Percentiles rank a stretch among this genome's conserved stretches.
Conservation (phyloP, 2,797 vertebrate species). For the Oreonectes daqikongensis region DNA sequence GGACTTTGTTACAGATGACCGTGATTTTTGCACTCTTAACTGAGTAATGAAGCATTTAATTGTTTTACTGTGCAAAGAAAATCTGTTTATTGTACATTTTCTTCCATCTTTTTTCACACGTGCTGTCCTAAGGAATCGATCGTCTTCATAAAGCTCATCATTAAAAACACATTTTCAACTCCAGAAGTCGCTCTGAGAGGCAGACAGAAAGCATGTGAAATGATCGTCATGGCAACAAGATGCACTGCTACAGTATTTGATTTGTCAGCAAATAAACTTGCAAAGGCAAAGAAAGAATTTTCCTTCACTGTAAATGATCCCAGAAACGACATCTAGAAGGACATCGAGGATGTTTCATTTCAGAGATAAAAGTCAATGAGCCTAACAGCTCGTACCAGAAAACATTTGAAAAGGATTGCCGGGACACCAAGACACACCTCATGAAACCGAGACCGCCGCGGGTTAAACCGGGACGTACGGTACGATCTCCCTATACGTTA, state of each 20-base stretch:
- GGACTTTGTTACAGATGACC: not conserved
- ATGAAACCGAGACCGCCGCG: not conserved
- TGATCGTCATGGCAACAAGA: slow-evolving; percentile 3
- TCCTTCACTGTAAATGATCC: not conserved
- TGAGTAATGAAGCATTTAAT: slow-evolving; percentile 13
- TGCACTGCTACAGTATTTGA: not conserved
- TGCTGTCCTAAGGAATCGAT: not conserved
- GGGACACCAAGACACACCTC: not conserved
- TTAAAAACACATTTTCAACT: not conserved
- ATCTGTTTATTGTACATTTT: too few relatives aligned
- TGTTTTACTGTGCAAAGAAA: not conserved
- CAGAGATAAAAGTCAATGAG: slow-evolving; percentile 1
- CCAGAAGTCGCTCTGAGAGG: not conserved
- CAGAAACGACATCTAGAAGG: not conserved
- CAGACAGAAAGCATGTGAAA: not conserved
- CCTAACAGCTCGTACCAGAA: not conserved
- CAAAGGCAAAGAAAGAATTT: not conserved
- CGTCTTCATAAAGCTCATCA: not conserved
- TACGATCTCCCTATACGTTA: not conserved
- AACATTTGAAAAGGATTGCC: not conserved
- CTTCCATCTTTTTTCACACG: not conserved
- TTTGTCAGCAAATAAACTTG: not conserved
- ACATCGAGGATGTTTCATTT: not conserved
- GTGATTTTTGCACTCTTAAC: not conserved
- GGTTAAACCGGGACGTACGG: not conserved